A percentile compares a stretch with the other conserved stretches of the same genome.
Evolutionary conservation across 1,140 invertebrate genomes (phyloP).

Genomic region (Nylanderia fulva): DNA sequence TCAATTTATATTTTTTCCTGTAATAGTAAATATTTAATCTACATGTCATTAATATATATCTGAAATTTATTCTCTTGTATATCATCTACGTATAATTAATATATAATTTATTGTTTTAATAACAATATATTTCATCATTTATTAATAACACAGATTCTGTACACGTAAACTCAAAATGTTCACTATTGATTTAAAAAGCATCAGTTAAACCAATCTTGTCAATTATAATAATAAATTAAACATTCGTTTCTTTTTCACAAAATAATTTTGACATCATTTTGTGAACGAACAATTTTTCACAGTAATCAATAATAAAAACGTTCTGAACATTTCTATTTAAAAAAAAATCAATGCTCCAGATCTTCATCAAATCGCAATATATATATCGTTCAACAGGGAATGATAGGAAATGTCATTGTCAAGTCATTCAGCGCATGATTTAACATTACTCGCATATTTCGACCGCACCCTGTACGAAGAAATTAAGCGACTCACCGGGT

Average conservation of each 20-base stretch:
- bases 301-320: background rate
- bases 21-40: too few relatives aligned
- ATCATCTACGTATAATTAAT: too few relatives aligned
- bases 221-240: background rate
- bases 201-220: background rate
- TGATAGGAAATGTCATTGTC: background rate
- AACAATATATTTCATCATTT: too few relatives aligned
- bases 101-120: too few relatives aligned
- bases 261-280: background rate
- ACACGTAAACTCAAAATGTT: too few relatives aligned
- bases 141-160: too few relatives aligned
- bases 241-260: background rate
- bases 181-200: background rate
- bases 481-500: conserved; percentile 12
- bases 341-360: background rate
- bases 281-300: background rate
- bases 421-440: background rate
- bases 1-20: too few relatives aligned
- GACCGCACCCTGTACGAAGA: conserved; percentile 12
- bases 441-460: conserved; percentile 11
- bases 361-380: background rate
- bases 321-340: background rate
- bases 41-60: too few relatives aligned
- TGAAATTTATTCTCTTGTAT: too few relatives aligned
- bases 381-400: background rate